Percentiles rank a stretch among this genome's conserved stretches.
Conservation (phyloP, 2,113 vertebrate genomes). For the Calidris pugnax region DNA sequence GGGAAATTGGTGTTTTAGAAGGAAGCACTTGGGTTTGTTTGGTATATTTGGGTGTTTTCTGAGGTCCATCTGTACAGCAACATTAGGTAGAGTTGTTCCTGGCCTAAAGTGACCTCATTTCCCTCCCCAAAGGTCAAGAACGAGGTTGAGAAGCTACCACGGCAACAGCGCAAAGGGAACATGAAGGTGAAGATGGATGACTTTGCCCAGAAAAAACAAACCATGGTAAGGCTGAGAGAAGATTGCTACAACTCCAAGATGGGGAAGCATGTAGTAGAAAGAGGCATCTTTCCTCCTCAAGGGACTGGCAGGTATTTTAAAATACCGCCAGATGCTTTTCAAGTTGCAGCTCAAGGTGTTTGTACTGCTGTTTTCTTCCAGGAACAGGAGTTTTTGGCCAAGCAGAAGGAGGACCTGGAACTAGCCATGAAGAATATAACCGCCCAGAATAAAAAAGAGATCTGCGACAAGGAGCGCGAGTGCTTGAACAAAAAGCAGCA, state of each 20-base stretch:
- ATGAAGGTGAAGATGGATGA: constrained; percentile 83
- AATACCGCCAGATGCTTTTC: neutral
- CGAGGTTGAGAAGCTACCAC: constrained; percentile 87
- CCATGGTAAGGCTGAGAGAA: constrained; percentile 73
- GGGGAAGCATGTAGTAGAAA: neutral
- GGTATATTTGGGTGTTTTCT: neutral
- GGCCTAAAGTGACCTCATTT: neutral
- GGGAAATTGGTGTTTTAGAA: neutral
- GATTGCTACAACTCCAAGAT: fast-evolving
- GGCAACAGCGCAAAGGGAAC: constrained; percentile 86
- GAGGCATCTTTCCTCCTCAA: neutral
- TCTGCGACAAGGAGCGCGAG: constrained; percentile 85
- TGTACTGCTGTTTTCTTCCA: constrained; percentile 39
- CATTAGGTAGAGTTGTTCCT: neutral
- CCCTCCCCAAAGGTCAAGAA: constrained; percentile 81
- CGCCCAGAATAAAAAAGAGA: constrained; percentile 85
- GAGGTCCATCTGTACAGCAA: neutral
- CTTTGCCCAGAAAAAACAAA: constrained; percentile 80
- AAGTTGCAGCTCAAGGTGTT: neutral
- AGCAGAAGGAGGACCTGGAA: constrained; percentile 86
- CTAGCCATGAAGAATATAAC: constrained; percentile 84
- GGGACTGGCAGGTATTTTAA: neutral
- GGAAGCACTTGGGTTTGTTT: neutral
- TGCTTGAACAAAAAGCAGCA: constrained; percentile 91
- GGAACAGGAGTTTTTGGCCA: constrained; percentile 85